Evolutionary conservation across 2,113 vertebrate species (phyloP).

Genomic region (Glaucidium brasilianum): DNA sequence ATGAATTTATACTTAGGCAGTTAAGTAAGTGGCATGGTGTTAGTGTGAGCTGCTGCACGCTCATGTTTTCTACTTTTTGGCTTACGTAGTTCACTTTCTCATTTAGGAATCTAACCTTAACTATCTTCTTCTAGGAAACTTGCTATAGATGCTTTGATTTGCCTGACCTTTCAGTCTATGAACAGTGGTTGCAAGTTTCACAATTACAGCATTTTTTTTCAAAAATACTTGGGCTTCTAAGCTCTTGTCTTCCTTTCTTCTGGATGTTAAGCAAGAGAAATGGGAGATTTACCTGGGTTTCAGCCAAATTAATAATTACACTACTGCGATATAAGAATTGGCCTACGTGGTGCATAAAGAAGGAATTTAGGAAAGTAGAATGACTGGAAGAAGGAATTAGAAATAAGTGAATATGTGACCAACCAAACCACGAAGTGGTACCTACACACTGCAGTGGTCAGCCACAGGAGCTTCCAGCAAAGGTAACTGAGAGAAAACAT

Average conservation of each 20-base stretch:
- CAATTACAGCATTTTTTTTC: neutral
- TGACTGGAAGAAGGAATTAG: neutral
- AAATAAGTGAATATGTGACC: neutral
- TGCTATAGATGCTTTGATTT: neutral
- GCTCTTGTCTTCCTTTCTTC: neutral
- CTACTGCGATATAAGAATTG: neutral
- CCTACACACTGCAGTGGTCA: neutral
- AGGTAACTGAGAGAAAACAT: neutral
- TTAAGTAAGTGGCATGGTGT: neutral
- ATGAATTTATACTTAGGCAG: neutral
- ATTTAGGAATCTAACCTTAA: neutral
- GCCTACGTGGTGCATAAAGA: neutral
- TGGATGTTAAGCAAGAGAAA: neutral
- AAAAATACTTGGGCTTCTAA: neutral
- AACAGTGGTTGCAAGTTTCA: neutral
- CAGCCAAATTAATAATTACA: neutral
- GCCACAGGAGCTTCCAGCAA: neutral
- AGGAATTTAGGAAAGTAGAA: neutral
- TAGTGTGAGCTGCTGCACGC: neutral
- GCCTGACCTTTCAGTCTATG: neutral
- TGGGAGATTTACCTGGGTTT: neutral
- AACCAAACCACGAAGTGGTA: neutral
- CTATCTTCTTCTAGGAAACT: neutral
- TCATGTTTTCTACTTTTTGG: neutral
- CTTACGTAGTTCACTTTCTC: neutral